These are phyloP conservation scores for Drosophila sordidapex DNA, from an alignment of 2,888 invertebrate species.

Conservation along the genomic window DNA sequence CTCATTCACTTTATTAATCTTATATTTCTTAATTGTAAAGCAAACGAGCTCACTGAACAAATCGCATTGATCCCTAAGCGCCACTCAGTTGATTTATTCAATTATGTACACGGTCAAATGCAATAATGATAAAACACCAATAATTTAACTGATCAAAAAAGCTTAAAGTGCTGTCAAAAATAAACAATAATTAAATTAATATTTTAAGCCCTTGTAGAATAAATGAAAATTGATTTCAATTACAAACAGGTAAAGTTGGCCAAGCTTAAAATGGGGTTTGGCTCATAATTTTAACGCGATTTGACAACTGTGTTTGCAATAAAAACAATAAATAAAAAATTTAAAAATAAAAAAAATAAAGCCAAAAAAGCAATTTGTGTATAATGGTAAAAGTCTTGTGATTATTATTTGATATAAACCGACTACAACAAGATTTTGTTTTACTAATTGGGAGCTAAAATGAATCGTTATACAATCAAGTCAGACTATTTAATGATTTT, in stretches of 20 bases:
- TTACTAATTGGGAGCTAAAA: too few relatives aligned
- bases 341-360: accelerated
- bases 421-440: background rate
- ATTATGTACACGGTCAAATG: background rate
- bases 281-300: background rate
- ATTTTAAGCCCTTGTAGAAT: background rate
- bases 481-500: background rate
- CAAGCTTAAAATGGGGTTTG: background rate
- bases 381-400: background rate
- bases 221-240: constrained; percentile 2
- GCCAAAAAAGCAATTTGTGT: background rate
- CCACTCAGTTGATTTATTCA: background rate
- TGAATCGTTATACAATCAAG: background rate
- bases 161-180: constrained; percentile 6
- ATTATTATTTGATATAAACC: background rate
- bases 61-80: background rate
- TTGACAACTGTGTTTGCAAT: background rate
- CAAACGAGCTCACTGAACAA: background rate
- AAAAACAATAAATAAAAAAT: background rate
- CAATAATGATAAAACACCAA: background rate
- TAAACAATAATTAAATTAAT: constrained; percentile 1
- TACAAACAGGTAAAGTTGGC: background rate
- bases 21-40: background rate
- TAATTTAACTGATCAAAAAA: background rate
- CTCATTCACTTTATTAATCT: constrained; percentile 12